phyloP scores from a whole-genome alignment of 2,797 vertebrate species.

The Neosilurus mollespiculum region DNA sequence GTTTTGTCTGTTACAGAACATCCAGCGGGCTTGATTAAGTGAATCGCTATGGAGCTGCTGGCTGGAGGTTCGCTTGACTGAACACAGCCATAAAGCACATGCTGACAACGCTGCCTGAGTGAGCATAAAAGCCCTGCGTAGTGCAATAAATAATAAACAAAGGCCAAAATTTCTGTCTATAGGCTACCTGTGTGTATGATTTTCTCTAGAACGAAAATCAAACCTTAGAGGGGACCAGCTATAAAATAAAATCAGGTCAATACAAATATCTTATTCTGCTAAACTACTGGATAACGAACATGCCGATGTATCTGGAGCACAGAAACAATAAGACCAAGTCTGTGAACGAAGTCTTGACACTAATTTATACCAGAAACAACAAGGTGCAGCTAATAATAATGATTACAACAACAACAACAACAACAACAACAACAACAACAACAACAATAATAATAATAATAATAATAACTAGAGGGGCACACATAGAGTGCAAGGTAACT shows the following conservation, averaged over 20 bases:
- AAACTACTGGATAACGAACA: neutral
- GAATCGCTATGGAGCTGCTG: conserved; percentile 11
- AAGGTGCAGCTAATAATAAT: neutral
- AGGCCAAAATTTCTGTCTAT: conserved; percentile 1
- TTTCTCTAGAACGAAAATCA: conserved; percentile 3
- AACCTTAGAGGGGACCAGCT: neutral
- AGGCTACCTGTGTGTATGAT: neutral
- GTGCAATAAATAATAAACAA: conserved; percentile 27
- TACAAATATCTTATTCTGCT: neutral
- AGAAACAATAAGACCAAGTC: neutral
- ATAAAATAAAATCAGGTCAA: conserved; percentile 19
- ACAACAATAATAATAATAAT: too few relatives aligned
- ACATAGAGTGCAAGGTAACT: too few relatives aligned
- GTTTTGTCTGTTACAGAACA: conserved; percentile 12
- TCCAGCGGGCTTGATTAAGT: conserved; percentile 18
- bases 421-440: too few relatives aligned
- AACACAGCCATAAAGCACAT: conserved; percentile 41
- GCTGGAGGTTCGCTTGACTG: conserved; percentile 7
- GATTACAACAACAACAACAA: too few relatives aligned
- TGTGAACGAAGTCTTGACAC: neutral
- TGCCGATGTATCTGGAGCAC: conserved; percentile 6
- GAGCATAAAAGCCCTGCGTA: conserved; percentile 28
- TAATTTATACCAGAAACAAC: neutral
- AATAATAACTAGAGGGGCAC: too few relatives aligned
- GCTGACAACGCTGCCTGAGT: conserved; percentile 23